Conservation (phyloP, 2,888 invertebrate species). For the Idaea straminata region DNA sequence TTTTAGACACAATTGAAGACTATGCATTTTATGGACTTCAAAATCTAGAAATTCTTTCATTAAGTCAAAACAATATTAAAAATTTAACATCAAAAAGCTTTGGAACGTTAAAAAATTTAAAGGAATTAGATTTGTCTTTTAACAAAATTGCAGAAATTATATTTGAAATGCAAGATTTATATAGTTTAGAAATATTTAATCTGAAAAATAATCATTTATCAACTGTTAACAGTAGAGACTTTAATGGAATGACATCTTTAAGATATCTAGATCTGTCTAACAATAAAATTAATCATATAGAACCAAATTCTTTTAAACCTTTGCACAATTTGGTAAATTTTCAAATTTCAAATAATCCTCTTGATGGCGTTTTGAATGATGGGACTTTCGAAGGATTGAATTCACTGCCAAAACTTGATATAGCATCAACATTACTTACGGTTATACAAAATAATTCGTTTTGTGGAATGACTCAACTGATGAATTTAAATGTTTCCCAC, state of each 20-base stretch:
- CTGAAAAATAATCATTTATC: slow-evolving; percentile 48
- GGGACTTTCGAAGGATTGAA: slow-evolving; percentile 51
- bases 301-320: slow-evolving; percentile 43
- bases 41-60: slow-evolving; percentile 36
- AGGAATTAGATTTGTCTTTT: slow-evolving; percentile 49
- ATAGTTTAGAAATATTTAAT: slow-evolving; percentile 39
- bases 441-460: slow-evolving; percentile 53
- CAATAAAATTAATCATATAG: slow-evolving; percentile 50
- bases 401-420: slow-evolving; percentile 51
- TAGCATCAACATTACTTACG: slow-evolving; percentile 47
- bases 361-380: slow-evolving; percentile 42
- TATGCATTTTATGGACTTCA: slow-evolving; percentile 50
- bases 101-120: slow-evolving; percentile 36
- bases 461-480: slow-evolving; percentile 47
- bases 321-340: slow-evolving; percentile 46
- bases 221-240: slow-evolving; percentile 40
- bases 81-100: slow-evolving; percentile 45
- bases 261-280: slow-evolving; percentile 53
- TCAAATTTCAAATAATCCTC: slow-evolving; percentile 51
- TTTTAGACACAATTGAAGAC: slow-evolving; percentile 45
- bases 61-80: slow-evolving; percentile 51
- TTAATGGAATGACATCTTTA: slow-evolving; percentile 39
- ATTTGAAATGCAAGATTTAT: slow-evolving; percentile 48
- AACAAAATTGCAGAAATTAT: slow-evolving; percentile 49
- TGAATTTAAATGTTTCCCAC: slow-evolving; percentile 51